phyloP scores from a whole-genome alignment of 53 echinoderm and acorn worm species.

The Antedon mediterranea region DNA sequence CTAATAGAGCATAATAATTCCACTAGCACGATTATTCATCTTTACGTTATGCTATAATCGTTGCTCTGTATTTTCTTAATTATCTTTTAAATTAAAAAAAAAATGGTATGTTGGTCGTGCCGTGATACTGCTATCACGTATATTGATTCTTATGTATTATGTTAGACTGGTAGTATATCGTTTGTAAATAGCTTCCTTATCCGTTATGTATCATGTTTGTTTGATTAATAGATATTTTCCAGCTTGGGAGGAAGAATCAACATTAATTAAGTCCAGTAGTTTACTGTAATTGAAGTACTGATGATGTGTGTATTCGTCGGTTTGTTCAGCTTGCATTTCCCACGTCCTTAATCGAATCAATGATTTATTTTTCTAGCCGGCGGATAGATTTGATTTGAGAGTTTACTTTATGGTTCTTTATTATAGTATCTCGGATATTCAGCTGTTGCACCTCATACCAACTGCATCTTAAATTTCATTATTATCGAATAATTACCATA shows the following conservation, averaged over 20 bases:
- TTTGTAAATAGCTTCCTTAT: not conserved
- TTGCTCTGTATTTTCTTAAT: too few relatives aligned
- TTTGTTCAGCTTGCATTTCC: not conserved
- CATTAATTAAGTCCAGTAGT: not conserved
- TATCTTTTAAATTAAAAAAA: too few relatives aligned
- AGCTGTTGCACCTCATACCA: not conserved
- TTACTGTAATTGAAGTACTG: not conserved
- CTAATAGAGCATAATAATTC: too few relatives aligned
- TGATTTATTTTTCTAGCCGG: not conserved
- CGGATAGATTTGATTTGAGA: not conserved
- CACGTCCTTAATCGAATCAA: not conserved
- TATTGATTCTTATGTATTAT: too few relatives aligned
- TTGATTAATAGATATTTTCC: not conserved
- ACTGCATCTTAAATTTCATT: not conserved
- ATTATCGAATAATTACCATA: too few relatives aligned
- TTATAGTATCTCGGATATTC: not conserved
- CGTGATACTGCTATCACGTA: too few relatives aligned
- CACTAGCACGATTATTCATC: too few relatives aligned
- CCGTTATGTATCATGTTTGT: not conserved
- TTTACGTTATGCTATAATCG: too few relatives aligned
- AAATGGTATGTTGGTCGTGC: too few relatives aligned
- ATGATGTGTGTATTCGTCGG: not conserved
- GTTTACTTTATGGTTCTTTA: not conserved
- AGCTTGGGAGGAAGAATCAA: not conserved
- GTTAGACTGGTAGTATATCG: too few relatives aligned